These are phyloP conservation scores for Agrotis ipsilon DNA, from an alignment of 2,888 invertebrate species.

Conservation along the genomic window DNA sequence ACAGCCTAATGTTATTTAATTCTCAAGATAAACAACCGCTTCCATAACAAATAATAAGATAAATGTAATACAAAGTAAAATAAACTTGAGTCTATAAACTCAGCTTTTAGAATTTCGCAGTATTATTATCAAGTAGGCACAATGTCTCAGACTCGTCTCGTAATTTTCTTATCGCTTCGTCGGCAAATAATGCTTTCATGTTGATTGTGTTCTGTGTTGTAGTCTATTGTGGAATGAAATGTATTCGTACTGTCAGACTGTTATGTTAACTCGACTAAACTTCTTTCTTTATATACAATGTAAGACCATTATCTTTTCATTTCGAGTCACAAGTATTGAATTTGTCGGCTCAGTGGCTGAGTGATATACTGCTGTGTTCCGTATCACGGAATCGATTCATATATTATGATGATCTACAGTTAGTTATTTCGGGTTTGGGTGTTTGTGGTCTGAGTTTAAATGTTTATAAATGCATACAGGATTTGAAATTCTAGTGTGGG, in stretches of 20 bases:
- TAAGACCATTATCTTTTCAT: background rate
- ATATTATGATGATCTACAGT: too few species aligned
- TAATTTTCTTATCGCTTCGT: slow-evolving; percentile 71
- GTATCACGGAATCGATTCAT: too few species aligned
- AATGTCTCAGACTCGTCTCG: slow-evolving; percentile 64
- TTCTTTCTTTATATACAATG: slow-evolving; percentile 14
- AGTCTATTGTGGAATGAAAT: slow-evolving; percentile 35
- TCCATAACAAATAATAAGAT: slow-evolving; percentile 33
- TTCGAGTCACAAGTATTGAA: background rate
- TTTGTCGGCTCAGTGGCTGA: background rate
- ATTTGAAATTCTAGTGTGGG: too few species aligned
- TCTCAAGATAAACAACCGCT: slow-evolving; percentile 24
- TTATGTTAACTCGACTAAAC: slow-evolving; percentile 2
- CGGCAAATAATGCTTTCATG: slow-evolving; percentile 66
- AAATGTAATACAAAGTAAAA: slow-evolving; percentile 33
- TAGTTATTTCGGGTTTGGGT: too few species aligned
- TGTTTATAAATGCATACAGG: too few species aligned
- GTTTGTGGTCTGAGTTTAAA: too few species aligned
- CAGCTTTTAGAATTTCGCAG: slow-evolving; percentile 45
- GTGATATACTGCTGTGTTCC: too few species aligned
- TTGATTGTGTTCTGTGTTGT: slow-evolving; percentile 43
- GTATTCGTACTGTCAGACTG: slow-evolving; percentile 20
- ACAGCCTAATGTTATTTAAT: slow-evolving; percentile 17
- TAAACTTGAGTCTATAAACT: slow-evolving; percentile 40
- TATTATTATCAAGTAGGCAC: slow-evolving; percentile 55